Base-by-base conservation (phyloP, 2,888 invertebrate species). In the Hydroisotoma schaefferi region DNA sequence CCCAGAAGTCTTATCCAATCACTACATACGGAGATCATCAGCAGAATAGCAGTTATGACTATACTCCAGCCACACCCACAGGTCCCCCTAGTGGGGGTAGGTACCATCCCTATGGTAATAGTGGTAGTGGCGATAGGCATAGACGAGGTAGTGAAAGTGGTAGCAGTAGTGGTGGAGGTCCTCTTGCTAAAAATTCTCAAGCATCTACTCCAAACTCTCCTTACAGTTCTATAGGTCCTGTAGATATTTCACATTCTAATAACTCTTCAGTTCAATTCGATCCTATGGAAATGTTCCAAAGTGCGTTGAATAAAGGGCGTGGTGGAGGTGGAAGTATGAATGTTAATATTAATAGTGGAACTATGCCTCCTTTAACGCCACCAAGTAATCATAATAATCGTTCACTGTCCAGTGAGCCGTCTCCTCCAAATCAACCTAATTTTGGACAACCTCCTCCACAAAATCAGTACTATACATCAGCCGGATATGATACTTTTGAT, bases 31-130 rank as follows among this genome's bases (percentile, higher is more conserved):
- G n/a, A n/a, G n/a, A n/a, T n/a, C 33, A 33, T 15, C 15, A 40
- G 5, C 15, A 18, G 40, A 40, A 61, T 46, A 56, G 55, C n/a
- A 55, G 20, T 23, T 60, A 55, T 29, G n/a, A 40, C 5, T 40
- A 57, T 38, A 46, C 52, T 29, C 51, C 63, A 22, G 20, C 49
- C 2, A 55, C 44, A 15, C 55, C 63, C 1, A 53, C 59, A 1
- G 52, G 46, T 27, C 37, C 55, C 2, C 28, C 59, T n/a, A 43
- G 18, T 28, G 23, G 43, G 18, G 10, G 27, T 25, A 51, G 63
- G 43, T 63, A 63, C 54, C 63, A 63, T 52, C 63, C 63, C 1
- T 63, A 63, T 28, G 52, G 57, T 27, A 61, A 59, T 48, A 58
- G 38, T 63, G 54, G 26, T 15, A 49, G 28, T 5, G 6, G 29